Evolutionary conservation across 2,888 invertebrate species (phyloP).

Genomic region (Taenaris catops): DNA sequence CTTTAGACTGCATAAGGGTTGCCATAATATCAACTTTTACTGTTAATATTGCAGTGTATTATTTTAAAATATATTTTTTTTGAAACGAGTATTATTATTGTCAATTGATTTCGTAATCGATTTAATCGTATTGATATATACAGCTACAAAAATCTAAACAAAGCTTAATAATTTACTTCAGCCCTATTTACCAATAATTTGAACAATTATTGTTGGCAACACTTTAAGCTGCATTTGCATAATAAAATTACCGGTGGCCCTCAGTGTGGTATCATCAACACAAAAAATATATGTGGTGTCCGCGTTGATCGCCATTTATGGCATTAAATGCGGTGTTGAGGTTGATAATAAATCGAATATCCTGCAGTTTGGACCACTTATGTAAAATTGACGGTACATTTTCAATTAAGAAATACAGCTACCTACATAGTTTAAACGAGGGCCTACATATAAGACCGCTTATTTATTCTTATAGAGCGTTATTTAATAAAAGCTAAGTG

Average conservation of each 20-base stretch:
- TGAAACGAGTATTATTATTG: too few relatives aligned
- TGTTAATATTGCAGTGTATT: too few relatives aligned
- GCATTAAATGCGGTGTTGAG: slow-evolving; percentile 47
- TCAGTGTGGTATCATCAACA: slow-evolving; percentile 41
- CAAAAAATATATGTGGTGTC: slow-evolving; percentile 41
- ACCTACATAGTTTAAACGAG: too few relatives aligned
- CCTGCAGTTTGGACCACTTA: slow-evolving; percentile 34
- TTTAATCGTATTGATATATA: too few relatives aligned
- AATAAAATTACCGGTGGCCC: slow-evolving; percentile 67
- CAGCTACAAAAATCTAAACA: too few relatives aligned
- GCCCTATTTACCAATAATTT: slow-evolving; percentile 36
- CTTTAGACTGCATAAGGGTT: slow-evolving; percentile 33
- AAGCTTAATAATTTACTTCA: too few relatives aligned
- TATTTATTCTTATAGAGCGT: too few relatives aligned
- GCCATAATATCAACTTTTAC: neutral
- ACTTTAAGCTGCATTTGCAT: slow-evolving; percentile 75
- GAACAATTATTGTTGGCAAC: slow-evolving; percentile 69
- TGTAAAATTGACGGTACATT: slow-evolving; percentile 17
- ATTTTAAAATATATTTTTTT: too few relatives aligned
- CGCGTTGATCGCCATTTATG: slow-evolving; percentile 43
- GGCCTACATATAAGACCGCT: too few relatives aligned
- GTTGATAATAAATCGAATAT: slow-evolving; percentile 43
- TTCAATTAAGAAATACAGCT: slow-evolving; percentile 16
- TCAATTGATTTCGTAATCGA: too few relatives aligned
- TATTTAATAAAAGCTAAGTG: too few relatives aligned